Evolutionary conservation across 2,888 invertebrate species (phyloP).

Genomic region (Abrostola tripartita): DNA sequence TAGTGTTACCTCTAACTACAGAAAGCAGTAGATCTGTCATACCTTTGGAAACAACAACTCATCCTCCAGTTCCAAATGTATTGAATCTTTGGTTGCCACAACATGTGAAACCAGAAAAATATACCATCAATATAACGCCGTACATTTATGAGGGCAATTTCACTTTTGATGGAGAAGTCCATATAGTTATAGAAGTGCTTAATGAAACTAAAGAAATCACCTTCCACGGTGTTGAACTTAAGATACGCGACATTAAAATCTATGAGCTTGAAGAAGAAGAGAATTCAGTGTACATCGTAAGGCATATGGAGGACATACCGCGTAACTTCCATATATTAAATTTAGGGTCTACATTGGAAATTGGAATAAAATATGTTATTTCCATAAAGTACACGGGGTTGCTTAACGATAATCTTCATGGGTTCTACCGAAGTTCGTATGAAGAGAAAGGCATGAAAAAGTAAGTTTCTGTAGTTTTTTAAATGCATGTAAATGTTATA

Average conservation of each 20-base stretch:
- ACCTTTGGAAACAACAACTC: constrained; percentile 72
- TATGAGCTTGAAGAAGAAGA: constrained; percentile 77
- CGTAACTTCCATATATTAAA: constrained; percentile 92
- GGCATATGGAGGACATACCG: constrained; percentile 87
- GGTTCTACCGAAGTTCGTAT: constrained; percentile 95
- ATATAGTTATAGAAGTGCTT: constrained; percentile 89
- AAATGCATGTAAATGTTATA: background rate
- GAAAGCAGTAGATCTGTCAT: constrained; percentile 77
- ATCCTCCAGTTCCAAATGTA: constrained; percentile 48
- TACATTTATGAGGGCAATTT: constrained; percentile 93
- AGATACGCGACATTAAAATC: constrained; percentile 89
- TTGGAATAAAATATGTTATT: constrained; percentile 90
- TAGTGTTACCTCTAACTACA: constrained; percentile 79
- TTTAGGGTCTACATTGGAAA: constrained; percentile 87
- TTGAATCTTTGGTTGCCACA: constrained; percentile 91
- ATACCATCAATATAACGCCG: constrained; percentile 91
- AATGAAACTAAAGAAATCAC: constrained; percentile 91
- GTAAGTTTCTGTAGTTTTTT: constrained; percentile 76
- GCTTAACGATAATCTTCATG: constrained; percentile 92
- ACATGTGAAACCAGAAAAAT: constrained; percentile 90
- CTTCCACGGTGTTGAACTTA: constrained; percentile 92
- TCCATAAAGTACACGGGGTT: constrained; percentile 91
- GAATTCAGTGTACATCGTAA: constrained; percentile 66
- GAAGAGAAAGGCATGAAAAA: constrained; percentile 90
- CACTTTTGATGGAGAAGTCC: constrained; percentile 92